Evolutionary conservation across 2,113 vertebrate species (phyloP).

Genomic region (Dasypus novemcinctus): DNA sequence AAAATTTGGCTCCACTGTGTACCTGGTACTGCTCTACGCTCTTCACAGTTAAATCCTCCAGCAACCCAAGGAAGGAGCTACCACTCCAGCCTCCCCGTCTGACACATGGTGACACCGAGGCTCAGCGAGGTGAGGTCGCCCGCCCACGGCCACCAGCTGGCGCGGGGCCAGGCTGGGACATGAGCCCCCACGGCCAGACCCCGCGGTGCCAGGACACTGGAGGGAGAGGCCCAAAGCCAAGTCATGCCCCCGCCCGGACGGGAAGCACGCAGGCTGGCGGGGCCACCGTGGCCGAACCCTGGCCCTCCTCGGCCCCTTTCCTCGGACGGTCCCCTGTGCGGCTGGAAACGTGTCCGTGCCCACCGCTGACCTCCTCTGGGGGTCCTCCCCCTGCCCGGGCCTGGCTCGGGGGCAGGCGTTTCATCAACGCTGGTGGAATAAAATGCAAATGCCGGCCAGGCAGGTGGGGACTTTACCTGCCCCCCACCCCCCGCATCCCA

Average conservation of each 20-base stretch:
- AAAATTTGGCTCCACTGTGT: background rate
- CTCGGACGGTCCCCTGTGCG: background rate
- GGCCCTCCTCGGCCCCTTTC: background rate
- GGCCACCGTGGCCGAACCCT: background rate
- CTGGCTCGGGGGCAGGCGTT: background rate
- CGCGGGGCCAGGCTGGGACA: background rate
- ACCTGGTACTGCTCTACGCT: background rate
- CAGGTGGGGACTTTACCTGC: background rate
- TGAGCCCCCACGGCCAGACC: background rate
- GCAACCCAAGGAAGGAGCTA: background rate
- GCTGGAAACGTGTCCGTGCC: background rate
- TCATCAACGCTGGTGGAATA: background rate
- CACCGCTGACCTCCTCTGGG: background rate
- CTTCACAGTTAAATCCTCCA: background rate
- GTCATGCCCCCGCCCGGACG: background rate
- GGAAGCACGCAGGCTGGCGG: too few relatives aligned
- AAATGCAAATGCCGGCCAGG: background rate
- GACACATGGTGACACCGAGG: background rate
- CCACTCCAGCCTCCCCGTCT: background rate
- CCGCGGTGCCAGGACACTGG: too few relatives aligned
- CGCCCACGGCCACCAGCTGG: background rate
- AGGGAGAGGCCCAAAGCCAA: background rate
- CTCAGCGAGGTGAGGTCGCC: too few relatives aligned
- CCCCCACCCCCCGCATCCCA: background rate
- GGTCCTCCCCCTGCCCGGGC: background rate